phyloP scores from a whole-genome alignment of 2,113 vertebrate species.

The Catharus minimus region DNA sequence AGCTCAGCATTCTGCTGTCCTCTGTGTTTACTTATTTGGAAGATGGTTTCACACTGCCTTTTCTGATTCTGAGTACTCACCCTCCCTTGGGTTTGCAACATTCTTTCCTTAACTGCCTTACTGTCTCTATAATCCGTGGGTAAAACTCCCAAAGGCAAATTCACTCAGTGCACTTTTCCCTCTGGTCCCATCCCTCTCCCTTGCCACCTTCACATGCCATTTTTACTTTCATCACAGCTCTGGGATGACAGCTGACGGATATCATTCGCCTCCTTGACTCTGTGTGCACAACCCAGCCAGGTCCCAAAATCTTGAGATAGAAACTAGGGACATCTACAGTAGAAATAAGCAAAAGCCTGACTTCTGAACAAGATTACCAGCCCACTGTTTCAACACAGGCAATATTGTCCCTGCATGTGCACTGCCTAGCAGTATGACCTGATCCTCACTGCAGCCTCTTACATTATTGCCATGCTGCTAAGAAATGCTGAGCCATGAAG shows the following conservation, averaged over 20 bases:
- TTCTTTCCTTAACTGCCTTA: conserved; percentile 22
- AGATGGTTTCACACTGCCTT: not conserved
- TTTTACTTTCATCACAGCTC: not conserved
- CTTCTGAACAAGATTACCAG: not conserved
- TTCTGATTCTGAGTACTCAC: not conserved
- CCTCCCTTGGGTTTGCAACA: not conserved
- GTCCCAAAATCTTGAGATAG: not conserved
- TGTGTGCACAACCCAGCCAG: accelerated
- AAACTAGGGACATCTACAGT: not conserved
- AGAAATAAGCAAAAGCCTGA: not conserved
- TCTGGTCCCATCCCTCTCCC: not conserved
- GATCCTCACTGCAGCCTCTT: no score
- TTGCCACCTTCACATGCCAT: not conserved
- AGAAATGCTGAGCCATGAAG: not conserved
- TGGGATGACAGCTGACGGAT: not conserved
- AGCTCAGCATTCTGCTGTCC: conserved; percentile 31
- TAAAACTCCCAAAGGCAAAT: not conserved
- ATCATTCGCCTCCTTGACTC: not conserved
- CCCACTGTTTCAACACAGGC: not conserved
- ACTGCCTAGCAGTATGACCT: not conserved
- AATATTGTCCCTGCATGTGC: no score
- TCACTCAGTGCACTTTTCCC: not conserved
- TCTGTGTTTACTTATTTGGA: conserved; percentile 45
- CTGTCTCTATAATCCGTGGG: not conserved
- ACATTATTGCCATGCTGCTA: not conserved